A percentile compares a stretch with the other conserved stretches of the same genome.
These are phyloP conservation scores for Venustaconcha ellipsiformis DNA, from an alignment of 1,140 invertebrate species.

Conservation along the genomic window DNA sequence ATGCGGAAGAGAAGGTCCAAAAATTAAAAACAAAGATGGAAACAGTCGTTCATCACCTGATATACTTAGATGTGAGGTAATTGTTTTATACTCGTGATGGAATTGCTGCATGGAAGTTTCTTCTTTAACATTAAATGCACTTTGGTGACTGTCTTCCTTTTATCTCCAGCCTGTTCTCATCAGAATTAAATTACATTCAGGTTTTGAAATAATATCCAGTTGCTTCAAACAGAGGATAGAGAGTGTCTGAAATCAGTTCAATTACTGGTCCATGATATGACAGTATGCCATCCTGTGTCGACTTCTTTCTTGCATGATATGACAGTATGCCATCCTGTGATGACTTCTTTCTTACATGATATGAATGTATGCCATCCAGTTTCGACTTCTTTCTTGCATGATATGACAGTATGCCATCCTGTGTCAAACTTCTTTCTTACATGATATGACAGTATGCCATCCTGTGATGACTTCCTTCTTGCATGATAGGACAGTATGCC, in stretches of 20 bases:
- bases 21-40: conserved; percentile 4
- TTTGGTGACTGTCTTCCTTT: neutral
- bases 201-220: neutral
- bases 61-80: neutral
- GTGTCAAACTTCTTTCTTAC: too few relatives aligned
- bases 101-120: neutral
- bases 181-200: neutral
- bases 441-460: too few relatives aligned
- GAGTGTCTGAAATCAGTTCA: neutral
- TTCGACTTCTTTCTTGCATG: too few relatives aligned
- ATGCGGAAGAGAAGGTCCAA: conserved; percentile 1
- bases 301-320: too few relatives aligned
- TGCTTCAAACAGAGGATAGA: too few relatives aligned
- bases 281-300: conserved; percentile 1
- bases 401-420: too few relatives aligned
- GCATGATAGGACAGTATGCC: neutral
- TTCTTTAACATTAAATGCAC: neutral
- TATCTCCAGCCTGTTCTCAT: too few relatives aligned
- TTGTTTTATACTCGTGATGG: neutral
- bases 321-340: too few relatives aligned
- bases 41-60: neutral
- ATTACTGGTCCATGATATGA: conserved; percentile 1
- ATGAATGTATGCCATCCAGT: too few relatives aligned
- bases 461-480: too few relatives aligned
- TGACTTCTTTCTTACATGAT: neutral